Evolutionary conservation across 2,113 vertebrate species (phyloP).

Genomic region (Chamaetylas fuelleborni): DNA sequence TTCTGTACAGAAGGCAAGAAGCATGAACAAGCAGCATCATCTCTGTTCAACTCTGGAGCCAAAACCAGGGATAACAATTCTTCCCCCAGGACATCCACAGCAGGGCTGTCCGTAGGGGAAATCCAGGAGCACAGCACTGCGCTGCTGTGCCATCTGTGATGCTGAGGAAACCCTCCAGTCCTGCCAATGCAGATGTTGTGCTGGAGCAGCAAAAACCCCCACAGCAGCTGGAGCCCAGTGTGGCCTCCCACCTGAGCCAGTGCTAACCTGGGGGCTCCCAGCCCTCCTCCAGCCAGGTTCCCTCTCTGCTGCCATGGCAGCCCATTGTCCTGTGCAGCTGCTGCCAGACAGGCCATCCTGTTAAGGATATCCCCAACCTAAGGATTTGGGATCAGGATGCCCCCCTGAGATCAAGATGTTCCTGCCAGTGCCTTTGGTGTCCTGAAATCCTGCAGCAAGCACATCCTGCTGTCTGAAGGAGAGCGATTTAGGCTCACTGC

Average conservation of each 20-base stretch:
- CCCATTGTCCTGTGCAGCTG: background rate
- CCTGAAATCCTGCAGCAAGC: background rate
- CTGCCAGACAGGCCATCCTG: background rate
- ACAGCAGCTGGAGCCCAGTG: rapidly evolving
- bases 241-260: background rate
- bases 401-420: rapidly evolving
- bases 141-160: background rate
- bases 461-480: background rate
- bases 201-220: background rate
- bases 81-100: background rate
- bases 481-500: background rate
- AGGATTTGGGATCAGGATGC: background rate
- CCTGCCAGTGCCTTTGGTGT: background rate
- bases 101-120: background rate
- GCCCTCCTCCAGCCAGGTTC: background rate
- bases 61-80: background rate
- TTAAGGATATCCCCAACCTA: too few relatives aligned
- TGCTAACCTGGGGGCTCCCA: background rate
- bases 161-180: background rate
- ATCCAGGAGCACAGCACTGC: background rate
- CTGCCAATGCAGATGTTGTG: background rate
- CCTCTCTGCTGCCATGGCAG: rapidly evolving
- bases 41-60: background rate
- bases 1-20: background rate
- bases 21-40: background rate